A percentile compares a stretch with the other conserved stretches of the same genome.
These are phyloP conservation scores for Platorchestia sp. DNA, from an alignment of 1,140 invertebrate genomes.

Conservation along the genomic window DNA sequence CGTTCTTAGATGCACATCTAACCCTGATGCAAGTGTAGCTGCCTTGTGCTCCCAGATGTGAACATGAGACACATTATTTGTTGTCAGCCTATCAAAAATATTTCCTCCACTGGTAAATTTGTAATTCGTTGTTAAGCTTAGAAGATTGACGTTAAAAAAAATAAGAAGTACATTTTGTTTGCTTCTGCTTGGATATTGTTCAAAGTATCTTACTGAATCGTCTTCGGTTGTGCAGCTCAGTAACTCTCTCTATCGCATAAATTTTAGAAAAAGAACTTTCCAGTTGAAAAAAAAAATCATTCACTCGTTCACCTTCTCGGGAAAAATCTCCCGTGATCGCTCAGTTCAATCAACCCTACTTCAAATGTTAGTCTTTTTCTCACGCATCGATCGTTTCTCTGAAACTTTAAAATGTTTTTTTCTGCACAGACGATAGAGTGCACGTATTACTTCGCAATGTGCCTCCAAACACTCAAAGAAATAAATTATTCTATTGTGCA, in stretches of 20 bases:
- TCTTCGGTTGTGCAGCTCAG: neutral
- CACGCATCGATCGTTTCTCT: neutral
- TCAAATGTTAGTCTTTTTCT: neutral
- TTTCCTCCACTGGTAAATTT: neutral
- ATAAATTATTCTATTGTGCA: neutral
- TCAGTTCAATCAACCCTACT: neutral
- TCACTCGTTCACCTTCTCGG: neutral
- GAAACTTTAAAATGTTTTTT: neutral
- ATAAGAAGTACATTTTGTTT: neutral
- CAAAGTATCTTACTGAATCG: neutral
- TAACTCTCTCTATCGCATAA: neutral
- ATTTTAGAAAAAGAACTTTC: neutral
- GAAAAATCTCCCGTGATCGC: neutral
- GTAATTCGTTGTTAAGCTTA: neutral
- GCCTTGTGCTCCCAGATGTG: neutral
- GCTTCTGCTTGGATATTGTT: neutral
- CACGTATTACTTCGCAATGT: neutral
- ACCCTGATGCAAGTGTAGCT: too few species aligned
- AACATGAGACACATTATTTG: neutral
- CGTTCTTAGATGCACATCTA: neutral
- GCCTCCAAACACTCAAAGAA: neutral
- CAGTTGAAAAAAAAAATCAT: neutral
- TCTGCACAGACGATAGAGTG: neutral
- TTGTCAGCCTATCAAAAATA: neutral
- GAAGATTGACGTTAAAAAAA: neutral